These are phyloP conservation scores for Mus spretus DNA, from an alignment of 2,797 vertebrate genomes.

Conservation along the genomic window DNA sequence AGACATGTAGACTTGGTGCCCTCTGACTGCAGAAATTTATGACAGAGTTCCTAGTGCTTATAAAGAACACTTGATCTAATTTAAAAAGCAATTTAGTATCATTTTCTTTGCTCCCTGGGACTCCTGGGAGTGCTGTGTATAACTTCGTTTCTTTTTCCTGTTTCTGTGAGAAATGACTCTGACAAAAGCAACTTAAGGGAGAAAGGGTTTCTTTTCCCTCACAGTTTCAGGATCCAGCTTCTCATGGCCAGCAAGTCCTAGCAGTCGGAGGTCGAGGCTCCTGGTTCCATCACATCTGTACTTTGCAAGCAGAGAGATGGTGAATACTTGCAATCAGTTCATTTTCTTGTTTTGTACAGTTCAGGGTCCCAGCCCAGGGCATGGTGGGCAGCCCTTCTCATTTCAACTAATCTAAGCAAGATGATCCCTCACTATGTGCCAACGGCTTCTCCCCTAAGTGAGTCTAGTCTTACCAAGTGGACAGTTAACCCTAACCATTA, in stretches of 20 bases:
- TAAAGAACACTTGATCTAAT: conserved; percentile 23
- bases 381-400: neutral
- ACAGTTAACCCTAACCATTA: neutral
- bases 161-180: neutral
- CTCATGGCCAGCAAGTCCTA: neutral
- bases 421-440: neutral
- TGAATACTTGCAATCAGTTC: neutral
- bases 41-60: conserved; percentile 9
- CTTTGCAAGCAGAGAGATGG: neutral
- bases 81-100: conserved; percentile 1
- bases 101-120: conserved; percentile 37
- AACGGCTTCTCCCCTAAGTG: neutral
- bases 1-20: neutral
- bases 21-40: neutral
- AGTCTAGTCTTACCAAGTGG: neutral
- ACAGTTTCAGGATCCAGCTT: neutral
- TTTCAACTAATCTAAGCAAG: neutral
- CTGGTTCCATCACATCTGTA: neutral
- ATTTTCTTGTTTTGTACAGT: neutral
- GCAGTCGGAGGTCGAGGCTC: neutral
- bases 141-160: conserved; percentile 5
- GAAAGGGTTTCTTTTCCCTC: neutral
- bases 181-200: neutral
- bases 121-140: neutral
- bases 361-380: neutral